Evolutionary conservation across 2,888 invertebrate genomes (phyloP), one percentile per base, ranked within the genome.

Genomic region (Nebria brevicollis): DNA sequence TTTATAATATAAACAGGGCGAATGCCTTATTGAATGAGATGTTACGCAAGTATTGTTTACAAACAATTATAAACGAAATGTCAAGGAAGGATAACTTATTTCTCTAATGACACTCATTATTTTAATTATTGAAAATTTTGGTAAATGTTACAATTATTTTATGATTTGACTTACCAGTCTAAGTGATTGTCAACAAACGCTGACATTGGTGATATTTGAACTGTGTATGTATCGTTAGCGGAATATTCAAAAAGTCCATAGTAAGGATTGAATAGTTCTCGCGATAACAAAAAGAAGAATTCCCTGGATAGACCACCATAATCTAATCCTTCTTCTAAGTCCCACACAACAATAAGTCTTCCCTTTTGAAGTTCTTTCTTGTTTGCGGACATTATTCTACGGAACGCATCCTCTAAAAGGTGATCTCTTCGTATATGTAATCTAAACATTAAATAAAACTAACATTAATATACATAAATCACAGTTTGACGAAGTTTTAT

Each of bases 201-300:
- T 1, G 98, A 98, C 95, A 98, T 95, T 0, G 98, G 98, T 41
- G 96, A 96, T 82, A 97, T 95, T 89, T 97, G 96, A 26, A 98
- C 98, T 6, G 98, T 98, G 88, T 98, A 98, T 0, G 98, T 98
- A 87, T 99, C 98, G 87, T 98, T 98, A 73, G 98, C 98, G 0
- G 98, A 98, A 89, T 99, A 99, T 90, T 99, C 98, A 89, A 99
- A 99, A 82, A 98, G 92, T 0, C 98, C 98, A 86, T 99, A 98
- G 89, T 98, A 98, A 0, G 99, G 99, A 91, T 99, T 98, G 90
- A 99, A 99, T 10, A 99, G 92, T 88, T 99, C 98, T 77, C 98
- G 92, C 0, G 98, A 98, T n/a, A 99, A 91, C 42, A 99, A 93
- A 90, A 98, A 98, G 93, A 99, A 99, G 90, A 99, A 98, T 90